phyloP scores from a whole-genome alignment of 2,113 vertebrate species.

The Poicephalus meyeri region DNA sequence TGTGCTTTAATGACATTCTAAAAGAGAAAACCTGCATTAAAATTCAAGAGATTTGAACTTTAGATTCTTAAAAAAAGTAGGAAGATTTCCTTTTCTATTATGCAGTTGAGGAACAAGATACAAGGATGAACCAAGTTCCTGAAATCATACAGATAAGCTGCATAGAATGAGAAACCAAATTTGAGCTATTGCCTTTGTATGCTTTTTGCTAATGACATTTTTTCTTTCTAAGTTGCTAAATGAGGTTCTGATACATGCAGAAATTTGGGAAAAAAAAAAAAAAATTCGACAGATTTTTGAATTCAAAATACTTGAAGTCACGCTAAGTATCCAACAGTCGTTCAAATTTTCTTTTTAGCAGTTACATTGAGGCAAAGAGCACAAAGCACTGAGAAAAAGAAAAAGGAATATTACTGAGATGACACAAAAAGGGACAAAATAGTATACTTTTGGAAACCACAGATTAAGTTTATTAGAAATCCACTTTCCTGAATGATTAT shows the following conservation, averaged over 20 bases:
- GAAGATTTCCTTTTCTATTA: not conserved
- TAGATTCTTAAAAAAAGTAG: not conserved
- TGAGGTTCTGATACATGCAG: not conserved
- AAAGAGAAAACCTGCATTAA: not conserved
- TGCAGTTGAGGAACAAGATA: not conserved
- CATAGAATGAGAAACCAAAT: not conserved
- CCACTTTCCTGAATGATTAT: not conserved
- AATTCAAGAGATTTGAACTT: not conserved
- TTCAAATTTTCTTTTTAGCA: not conserved
- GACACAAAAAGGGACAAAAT: not conserved
- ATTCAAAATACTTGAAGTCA: not conserved
- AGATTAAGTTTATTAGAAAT: not conserved
- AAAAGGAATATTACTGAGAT: not conserved
- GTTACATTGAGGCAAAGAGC: not conserved
- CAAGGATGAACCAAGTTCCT: not conserved
- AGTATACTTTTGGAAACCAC: not conserved
- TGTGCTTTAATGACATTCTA: not conserved
- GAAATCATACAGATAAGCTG: not conserved
- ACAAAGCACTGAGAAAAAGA: not conserved
- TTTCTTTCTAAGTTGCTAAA: not conserved
- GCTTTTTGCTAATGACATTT: not conserved
- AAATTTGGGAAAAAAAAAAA: not conserved
- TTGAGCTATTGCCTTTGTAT: not conserved
- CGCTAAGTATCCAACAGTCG: not conserved
- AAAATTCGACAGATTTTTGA: not conserved